phyloP scores from a whole-genome alignment of 2,888 invertebrate species.

The Chalcosyrphus nemorum region DNA sequence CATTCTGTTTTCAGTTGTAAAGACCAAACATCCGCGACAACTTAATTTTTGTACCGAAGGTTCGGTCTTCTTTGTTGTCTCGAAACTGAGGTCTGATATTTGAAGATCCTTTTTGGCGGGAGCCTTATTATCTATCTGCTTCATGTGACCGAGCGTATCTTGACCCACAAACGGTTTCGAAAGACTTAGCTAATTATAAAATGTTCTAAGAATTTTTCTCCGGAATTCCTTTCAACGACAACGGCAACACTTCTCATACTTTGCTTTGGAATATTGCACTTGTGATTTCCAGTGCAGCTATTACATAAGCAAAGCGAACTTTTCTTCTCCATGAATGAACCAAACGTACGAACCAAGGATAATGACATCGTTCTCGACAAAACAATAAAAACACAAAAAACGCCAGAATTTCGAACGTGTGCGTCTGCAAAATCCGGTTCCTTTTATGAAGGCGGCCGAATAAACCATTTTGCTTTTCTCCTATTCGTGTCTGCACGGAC shows the following conservation, averaged over 20 bases:
- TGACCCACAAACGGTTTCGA: too few relatives aligned
- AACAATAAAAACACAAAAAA: too few relatives aligned
- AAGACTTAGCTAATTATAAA: too few relatives aligned
- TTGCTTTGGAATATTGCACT: slow-evolving; percentile 37
- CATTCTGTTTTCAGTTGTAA: too few relatives aligned
- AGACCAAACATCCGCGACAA: too few relatives aligned
- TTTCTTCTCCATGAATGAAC: slow-evolving; percentile 56
- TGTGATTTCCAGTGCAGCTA: slow-evolving; percentile 29
- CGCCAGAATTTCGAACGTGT: slow-evolving; percentile 54
- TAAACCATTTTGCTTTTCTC: slow-evolving; percentile 5
- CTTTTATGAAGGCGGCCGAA: slow-evolving; percentile 4
- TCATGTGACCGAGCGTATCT: too few relatives aligned
- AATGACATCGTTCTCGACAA: slow-evolving; percentile 58
- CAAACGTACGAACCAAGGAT: slow-evolving; percentile 47
- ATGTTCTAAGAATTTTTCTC: too few relatives aligned
- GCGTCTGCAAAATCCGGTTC: slow-evolving; percentile 59
- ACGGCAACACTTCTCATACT: slow-evolving; percentile 24
- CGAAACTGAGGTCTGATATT: too few relatives aligned
- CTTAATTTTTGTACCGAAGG: too few relatives aligned
- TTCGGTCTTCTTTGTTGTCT: too few relatives aligned
- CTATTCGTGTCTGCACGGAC: slow-evolving; percentile 23
- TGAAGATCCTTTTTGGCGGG: too few relatives aligned
- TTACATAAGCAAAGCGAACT: slow-evolving; percentile 53
- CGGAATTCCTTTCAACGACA: not conserved
- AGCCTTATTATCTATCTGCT: too few relatives aligned